Evolutionary conservation across 2,888 invertebrate species (phyloP), one percentile per base, ranked within the genome.

Genomic region (Tachystola acroxantha): DNA sequence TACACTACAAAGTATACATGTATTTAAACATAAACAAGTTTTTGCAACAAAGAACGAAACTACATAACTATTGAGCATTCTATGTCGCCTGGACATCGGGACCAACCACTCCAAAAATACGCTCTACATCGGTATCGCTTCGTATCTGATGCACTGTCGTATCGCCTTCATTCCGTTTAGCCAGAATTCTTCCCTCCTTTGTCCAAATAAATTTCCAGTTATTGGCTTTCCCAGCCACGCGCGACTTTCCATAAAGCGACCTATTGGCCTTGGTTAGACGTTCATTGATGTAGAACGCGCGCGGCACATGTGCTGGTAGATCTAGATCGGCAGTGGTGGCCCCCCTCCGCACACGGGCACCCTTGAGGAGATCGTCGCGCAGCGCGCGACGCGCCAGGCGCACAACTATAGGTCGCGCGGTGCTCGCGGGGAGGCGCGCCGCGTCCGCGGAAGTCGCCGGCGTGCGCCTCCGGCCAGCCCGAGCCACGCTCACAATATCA

Each of bases 141-240:
- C n/a, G n/a, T n/a, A n/a, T n/a, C n/a, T n/a, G n/a, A n/a, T n/a
- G n/a, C n/a, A n/a, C n/a, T n/a, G n/a, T n/a, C n/a, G n/a, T n/a
- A n/a, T n/a, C n/a, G n/a, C n/a, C n/a, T n/a, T n/a, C n/a, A n/a
- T n/a, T n/a, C n/a, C n/a, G n/a, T n/a, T 10, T 25, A 5, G 12
- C 32, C 10, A 27, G 24, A 9, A 30, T 22, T 7, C 35, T 10
- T 2, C 36, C 40, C 2, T 36, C 33, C 11, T 19, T 36, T 1
- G 40, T 40, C 40, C 40, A 40, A 1, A 28, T 22, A 13, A 29
- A 40, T 10, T 9, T 20, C 32, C 33, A 40, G 2, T 12, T 7
- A 7, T 10, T 7, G 1, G 2, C n/a, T 5, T 26, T 25, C 2
- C 20, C 13, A 3, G 7, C 9, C 11, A 30, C 36, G 6, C 36